Evolutionary conservation across 35 echinoderm and acorn worm species (phyloP).

Genomic region (Patiria miniata): DNA sequence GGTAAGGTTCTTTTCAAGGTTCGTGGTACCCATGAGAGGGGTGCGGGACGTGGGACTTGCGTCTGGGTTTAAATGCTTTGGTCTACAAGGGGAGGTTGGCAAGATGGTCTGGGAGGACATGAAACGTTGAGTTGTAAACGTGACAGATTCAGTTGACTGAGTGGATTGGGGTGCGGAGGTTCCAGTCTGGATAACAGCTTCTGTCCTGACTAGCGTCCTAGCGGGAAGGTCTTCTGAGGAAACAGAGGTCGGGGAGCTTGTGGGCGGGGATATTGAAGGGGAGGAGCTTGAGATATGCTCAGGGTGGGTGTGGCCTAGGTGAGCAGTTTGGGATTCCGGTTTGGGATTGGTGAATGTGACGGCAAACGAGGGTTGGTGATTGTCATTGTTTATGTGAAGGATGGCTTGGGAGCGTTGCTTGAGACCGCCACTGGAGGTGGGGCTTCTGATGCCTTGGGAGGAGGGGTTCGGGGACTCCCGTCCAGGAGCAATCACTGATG

Average conservation of each 20-base stretch:
- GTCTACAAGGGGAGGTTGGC: background rate
- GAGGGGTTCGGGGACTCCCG: slow-evolving; percentile 9
- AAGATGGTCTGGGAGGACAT: slow-evolving; percentile 2
- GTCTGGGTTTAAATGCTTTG: background rate
- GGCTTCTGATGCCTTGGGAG: background rate
- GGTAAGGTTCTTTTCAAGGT: slow-evolving; percentile 39
- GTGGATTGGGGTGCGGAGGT: background rate
- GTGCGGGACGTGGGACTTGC: slow-evolving; percentile 2
- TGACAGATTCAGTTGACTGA: background rate
- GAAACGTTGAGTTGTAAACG: background rate
- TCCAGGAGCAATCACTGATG: slow-evolving; percentile 43
- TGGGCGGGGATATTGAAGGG: slow-evolving; percentile 33
- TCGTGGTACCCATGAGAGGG: slow-evolving; percentile 29
- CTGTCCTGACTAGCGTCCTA: slow-evolving; percentile 15
- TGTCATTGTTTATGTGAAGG: slow-evolving; percentile 54
- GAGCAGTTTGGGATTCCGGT: background rate
- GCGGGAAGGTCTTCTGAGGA: slow-evolving; percentile 5
- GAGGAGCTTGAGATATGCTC: slow-evolving; percentile 21
- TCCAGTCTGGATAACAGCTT: slow-evolving; percentile 18
- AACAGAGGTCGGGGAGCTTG: background rate
- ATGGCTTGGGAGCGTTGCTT: slow-evolving; percentile 63
- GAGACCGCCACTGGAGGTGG: background rate
- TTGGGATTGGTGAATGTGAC: slow-evolving; percentile 76
- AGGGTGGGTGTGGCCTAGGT: background rate
- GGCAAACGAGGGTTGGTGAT: slow-evolving; percentile 38